Evolutionary conservation across 2,113 vertebrate genomes (phyloP).

Genomic region (Scartelaos histophorus): DNA sequence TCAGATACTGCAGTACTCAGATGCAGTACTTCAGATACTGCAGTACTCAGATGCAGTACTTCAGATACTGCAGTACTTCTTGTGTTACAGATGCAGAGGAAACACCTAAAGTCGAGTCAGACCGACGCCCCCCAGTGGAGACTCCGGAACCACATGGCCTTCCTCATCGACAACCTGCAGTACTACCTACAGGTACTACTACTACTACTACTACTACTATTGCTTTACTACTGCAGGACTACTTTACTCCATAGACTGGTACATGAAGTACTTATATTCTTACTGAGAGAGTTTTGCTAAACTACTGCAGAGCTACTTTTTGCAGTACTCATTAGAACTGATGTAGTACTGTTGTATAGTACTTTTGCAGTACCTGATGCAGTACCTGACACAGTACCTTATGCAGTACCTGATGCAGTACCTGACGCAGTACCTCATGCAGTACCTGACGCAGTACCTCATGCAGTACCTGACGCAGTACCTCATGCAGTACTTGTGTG

Average conservation of each 20-base stretch:
- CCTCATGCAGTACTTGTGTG: neutral
- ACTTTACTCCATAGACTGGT: too few species aligned
- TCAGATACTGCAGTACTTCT: neutral
- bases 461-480: neutral
- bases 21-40: neutral
- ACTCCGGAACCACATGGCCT: conserved; percentile 96
- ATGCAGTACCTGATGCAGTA: too few species aligned
- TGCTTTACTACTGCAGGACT: too few species aligned
- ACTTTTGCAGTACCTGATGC: too few species aligned
- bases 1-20: neutral
- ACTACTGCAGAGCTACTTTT: too few species aligned
- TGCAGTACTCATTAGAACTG: too few species aligned
- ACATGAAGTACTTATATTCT: too few species aligned
- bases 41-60: neutral
- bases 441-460: too few species aligned
- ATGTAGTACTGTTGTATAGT: too few species aligned
- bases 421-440: too few species aligned
- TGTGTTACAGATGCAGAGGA: conserved; percentile 92
- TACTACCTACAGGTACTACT: conserved; percentile 92
- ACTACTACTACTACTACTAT: neutral
- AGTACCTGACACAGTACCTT: too few species aligned
- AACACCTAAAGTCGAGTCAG: conserved; percentile 89
- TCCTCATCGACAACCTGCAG: conserved; percentile 96
- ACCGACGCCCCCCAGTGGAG: conserved; percentile 91
- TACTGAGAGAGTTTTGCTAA: too few species aligned